Evolutionary conservation across 1,140 invertebrate genomes (phyloP).

Genomic region (Bombus breviceps): DNA sequence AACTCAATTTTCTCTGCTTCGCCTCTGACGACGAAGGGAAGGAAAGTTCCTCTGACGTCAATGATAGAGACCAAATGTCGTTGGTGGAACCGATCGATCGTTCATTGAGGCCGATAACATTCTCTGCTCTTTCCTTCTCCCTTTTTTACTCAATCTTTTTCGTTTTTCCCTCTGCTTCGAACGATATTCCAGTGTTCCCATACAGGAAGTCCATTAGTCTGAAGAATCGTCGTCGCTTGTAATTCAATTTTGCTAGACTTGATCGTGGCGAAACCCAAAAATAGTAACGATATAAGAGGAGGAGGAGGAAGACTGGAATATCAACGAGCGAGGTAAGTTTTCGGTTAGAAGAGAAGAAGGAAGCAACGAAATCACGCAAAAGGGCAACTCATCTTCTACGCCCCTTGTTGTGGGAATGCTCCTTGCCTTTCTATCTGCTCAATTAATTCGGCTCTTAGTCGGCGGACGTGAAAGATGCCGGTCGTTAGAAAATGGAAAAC

Average conservation of each 20-base stretch:
- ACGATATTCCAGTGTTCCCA: constrained; percentile 23
- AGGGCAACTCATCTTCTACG: constrained; percentile 14
- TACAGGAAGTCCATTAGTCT: constrained; percentile 67
- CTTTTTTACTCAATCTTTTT: neutral
- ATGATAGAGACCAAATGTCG: constrained; percentile 43
- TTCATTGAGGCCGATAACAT: constrained; percentile 57
- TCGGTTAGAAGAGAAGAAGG: neutral
- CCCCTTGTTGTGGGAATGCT: neutral
- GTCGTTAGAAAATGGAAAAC: constrained; percentile 57
- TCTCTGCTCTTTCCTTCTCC: neutral
- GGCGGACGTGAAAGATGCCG: constrained; percentile 49
- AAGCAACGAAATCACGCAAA: neutral
- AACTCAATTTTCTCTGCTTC: constrained; percentile 62
- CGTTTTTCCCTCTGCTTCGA: neutral
- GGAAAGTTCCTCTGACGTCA: constrained; percentile 41
- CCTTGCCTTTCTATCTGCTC: constrained; percentile 35
- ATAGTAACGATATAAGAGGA: neutral
- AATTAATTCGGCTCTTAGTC: constrained; percentile 61
- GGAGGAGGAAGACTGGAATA: constrained; percentile 14
- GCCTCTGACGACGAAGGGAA: constrained; percentile 18
- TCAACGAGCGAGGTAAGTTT: constrained; percentile 30
- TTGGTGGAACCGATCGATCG: constrained; percentile 45
- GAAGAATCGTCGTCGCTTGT: constrained; percentile 59
- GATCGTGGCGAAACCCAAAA: constrained; percentile 43
- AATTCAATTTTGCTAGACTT: constrained; percentile 62